phyloP scores from a whole-genome alignment of 2,113 vertebrate genomes.

The Natator depressus region DNA sequence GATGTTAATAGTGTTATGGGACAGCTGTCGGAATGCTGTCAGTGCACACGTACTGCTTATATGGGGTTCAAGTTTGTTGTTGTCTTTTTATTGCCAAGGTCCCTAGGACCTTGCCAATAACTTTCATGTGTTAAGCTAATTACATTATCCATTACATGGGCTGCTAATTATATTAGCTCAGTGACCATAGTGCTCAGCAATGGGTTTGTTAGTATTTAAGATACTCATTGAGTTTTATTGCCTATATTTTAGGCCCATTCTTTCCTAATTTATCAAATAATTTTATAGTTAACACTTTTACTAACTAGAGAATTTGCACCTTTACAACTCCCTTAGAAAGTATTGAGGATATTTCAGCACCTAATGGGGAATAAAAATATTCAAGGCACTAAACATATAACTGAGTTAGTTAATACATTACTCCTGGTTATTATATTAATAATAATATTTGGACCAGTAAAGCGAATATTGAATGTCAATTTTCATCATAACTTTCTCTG shows the following conservation, averaged over 20 bases:
- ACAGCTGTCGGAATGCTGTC: not conserved
- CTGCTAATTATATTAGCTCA: not conserved
- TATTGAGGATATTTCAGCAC: slow-evolving; percentile 1
- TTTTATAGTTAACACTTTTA: slow-evolving; percentile 5
- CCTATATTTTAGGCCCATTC: slow-evolving; percentile 22
- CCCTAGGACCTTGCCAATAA: not conserved
- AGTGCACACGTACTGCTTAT: not conserved
- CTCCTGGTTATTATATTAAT: slow-evolving; percentile 22
- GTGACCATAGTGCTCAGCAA: not conserved
- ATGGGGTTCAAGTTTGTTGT: not conserved
- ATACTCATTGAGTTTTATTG: slow-evolving; percentile 11
- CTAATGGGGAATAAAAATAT: not conserved
- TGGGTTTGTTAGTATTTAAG: slow-evolving; percentile 13
- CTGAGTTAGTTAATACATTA: slow-evolving; percentile 41
- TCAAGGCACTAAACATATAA: slow-evolving; percentile 18
- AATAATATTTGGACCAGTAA: slow-evolving; percentile 24
- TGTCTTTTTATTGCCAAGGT: not conserved
- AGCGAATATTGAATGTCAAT: slow-evolving; percentile 32
- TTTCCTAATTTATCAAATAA: slow-evolving; percentile 43
- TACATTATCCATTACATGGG: not conserved
- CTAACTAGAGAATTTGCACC: not conserved
- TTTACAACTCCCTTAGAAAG: slow-evolving; percentile 19
- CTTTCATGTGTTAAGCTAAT: not conserved
- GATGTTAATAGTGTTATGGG: fast-evolving
- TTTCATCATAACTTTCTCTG: slow-evolving; percentile 35